Conservation (phyloP, 2,113 vertebrate genomes). For the Varanus komodoensis region DNA sequence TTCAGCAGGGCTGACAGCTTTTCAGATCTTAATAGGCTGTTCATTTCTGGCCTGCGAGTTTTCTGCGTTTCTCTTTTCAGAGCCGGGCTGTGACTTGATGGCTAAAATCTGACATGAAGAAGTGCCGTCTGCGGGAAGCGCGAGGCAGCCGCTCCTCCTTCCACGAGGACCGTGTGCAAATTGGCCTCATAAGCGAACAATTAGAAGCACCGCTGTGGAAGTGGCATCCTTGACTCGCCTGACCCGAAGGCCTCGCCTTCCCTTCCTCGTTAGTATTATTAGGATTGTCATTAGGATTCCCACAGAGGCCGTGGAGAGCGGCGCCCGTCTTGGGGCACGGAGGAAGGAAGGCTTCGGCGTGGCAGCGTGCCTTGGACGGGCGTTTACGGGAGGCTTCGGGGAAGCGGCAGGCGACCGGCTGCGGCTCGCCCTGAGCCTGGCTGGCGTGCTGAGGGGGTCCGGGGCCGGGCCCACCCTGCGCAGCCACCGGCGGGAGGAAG, state of each 20-base stretch:
- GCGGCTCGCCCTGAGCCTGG: neutral
- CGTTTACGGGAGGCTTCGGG: slow-evolving; percentile 17
- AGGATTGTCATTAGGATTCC: no score
- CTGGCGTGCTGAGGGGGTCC: no score
- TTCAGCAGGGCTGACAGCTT: slow-evolving; percentile 89
- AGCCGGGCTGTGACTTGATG: slow-evolving; percentile 77
- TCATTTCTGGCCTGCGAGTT: slow-evolving; percentile 82
- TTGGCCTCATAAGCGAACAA: neutral
- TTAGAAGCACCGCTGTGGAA: no score
- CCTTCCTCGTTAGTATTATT: neutral
- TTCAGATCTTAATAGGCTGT: slow-evolving; percentile 91
- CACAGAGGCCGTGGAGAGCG: slow-evolving; percentile 21
- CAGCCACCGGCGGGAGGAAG: no score
- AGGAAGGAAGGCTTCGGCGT: slow-evolving; percentile 26
- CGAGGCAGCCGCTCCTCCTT: slow-evolving; percentile 68
- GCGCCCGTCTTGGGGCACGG: slow-evolving; percentile 27
- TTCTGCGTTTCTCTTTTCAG: slow-evolving; percentile 78
- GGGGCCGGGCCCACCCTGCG: no score
- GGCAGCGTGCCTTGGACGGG: slow-evolving; percentile 15
- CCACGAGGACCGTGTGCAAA: slow-evolving; percentile 73
- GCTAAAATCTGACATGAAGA: slow-evolving; percentile 76
- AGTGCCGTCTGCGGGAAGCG: slow-evolving; percentile 48
- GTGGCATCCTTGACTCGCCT: slow-evolving; percentile 54
- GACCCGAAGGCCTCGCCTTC: slow-evolving; percentile 64
- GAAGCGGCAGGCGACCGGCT: neutral